A percentile compares a stretch with the other conserved stretches of the same genome.
phyloP scores from a whole-genome alignment of 2,888 invertebrate species.

The Julus scanicus region DNA sequence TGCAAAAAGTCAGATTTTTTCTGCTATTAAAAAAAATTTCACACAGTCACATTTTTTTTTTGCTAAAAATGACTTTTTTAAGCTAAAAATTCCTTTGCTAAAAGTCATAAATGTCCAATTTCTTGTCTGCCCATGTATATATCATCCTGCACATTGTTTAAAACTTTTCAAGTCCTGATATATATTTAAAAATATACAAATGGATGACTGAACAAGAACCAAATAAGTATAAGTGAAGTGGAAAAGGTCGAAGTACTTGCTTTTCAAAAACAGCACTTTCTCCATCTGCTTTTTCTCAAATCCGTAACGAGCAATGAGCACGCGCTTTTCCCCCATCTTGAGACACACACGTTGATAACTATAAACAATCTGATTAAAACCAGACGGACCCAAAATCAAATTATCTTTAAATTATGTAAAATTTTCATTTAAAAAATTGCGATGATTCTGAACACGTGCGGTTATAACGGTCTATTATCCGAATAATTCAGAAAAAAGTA shows the following conservation, averaged over 20 bases:
- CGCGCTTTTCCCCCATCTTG: not conserved
- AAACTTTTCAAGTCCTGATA: not conserved
- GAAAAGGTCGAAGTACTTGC: not conserved
- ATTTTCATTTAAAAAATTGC: no score
- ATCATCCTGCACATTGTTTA: not conserved
- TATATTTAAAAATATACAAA: not conserved
- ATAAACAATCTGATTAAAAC: not conserved
- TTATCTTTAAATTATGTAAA: no score
- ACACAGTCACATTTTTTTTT: no score
- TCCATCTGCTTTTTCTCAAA: slow-evolving; percentile 21
- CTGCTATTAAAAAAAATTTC: no score
- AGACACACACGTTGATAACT: not conserved
- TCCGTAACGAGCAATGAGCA: not conserved
- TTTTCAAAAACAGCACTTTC: not conserved
- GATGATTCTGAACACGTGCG: no score
- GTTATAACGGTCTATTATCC: no score
- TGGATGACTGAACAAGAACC: not conserved
- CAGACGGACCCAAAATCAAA: not conserved
- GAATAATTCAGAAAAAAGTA: no score
- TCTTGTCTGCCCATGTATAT: no score
- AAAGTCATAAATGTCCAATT: no score
- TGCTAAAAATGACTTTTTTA: no score
- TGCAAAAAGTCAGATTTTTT: no score
- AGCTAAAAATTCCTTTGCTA: no score
- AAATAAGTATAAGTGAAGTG: not conserved